Conservation (phyloP, 2,888 invertebrate species). For the Nephrotoma guestfalica region DNA sequence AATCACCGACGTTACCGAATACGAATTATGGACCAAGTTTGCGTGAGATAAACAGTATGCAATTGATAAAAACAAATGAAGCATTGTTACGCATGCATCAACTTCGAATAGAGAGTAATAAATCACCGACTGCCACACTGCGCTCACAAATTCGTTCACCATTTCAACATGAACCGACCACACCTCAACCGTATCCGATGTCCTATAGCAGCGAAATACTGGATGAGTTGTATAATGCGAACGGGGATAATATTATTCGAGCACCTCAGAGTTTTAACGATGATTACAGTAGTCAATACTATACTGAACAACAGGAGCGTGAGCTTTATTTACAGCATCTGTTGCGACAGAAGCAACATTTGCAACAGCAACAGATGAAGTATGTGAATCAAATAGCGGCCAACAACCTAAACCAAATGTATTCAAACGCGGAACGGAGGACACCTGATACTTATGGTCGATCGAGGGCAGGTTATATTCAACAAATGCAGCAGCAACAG, state of each 20-base stretch:
- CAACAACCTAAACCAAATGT: constrained; percentile 4
- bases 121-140: constrained; percentile 27
- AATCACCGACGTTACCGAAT: constrained; percentile 30
- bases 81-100: constrained; percentile 35
- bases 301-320: constrained; percentile 7
- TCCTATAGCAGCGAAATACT: constrained; percentile 18
- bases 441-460: constrained; percentile 74
- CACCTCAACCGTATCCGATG: constrained; percentile 7
- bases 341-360: constrained; percentile 18
- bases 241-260: constrained; percentile 20
- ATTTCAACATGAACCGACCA: constrained; percentile 29
- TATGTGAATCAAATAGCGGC: constrained; percentile 18
- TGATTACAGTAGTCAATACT: constrained; percentile 8
- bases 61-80: constrained; percentile 10
- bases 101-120: constrained; percentile 32
- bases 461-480: constrained; percentile 32
- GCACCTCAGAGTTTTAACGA: constrained; percentile 15
- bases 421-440: constrained; percentile 44
- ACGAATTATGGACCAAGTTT: constrained; percentile 40
- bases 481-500: not conserved
- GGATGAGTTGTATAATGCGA: not conserved
- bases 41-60: constrained; percentile 19
- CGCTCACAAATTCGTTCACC: constrained; percentile 37
- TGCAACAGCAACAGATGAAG: constrained; percentile 14
- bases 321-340: constrained; percentile 31